Evolutionary conservation across 1,140 invertebrate species (phyloP).

Genomic region (Drosophila kanapiae): DNA sequence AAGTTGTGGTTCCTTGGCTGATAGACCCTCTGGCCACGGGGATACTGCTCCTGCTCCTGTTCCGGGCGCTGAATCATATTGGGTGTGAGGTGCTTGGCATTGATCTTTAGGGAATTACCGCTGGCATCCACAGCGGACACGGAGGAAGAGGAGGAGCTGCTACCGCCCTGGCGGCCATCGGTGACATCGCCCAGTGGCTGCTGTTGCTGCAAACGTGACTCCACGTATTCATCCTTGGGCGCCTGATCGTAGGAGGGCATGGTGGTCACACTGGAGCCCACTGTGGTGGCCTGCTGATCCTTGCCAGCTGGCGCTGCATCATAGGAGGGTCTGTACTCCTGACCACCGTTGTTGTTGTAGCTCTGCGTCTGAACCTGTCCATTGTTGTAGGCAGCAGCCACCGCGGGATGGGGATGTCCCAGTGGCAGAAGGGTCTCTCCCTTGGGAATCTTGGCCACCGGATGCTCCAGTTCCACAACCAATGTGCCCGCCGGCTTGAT

Average conservation of each 20-base stretch:
- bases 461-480: conserved; percentile 88
- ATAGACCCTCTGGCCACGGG: conserved; percentile 46
- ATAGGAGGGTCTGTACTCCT: conserved; percentile 59
- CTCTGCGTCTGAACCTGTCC: conserved; percentile 54
- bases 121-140: conserved; percentile 55
- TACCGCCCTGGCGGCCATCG: conserved; percentile 32
- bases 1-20: conserved; percentile 50
- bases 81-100: conserved; percentile 59
- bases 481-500: conserved; percentile 88
- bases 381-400: conserved; percentile 72
- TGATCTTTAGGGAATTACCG: conserved; percentile 70
- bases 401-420: conserved; percentile 79
- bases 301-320: conserved; percentile 33
- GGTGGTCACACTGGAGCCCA: conserved; percentile 75
- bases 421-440: conserved; percentile 83
- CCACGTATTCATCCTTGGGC: conserved; percentile 71
- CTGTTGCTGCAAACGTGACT: conserved; percentile 63
- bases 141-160: conserved; percentile 20
- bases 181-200: conserved; percentile 52
- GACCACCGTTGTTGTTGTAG: conserved; percentile 61
- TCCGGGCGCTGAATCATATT: conserved; percentile 58
- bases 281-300: conserved; percentile 63
- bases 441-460: conserved; percentile 87
- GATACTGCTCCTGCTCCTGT: conserved; percentile 61
- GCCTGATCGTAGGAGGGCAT: conserved; percentile 72